Percentiles rank a stretch among this genome's conserved stretches.
These are phyloP conservation scores for Eueides isabella DNA, from an alignment of 1,140 invertebrate genomes.

Conservation along the genomic window DNA sequence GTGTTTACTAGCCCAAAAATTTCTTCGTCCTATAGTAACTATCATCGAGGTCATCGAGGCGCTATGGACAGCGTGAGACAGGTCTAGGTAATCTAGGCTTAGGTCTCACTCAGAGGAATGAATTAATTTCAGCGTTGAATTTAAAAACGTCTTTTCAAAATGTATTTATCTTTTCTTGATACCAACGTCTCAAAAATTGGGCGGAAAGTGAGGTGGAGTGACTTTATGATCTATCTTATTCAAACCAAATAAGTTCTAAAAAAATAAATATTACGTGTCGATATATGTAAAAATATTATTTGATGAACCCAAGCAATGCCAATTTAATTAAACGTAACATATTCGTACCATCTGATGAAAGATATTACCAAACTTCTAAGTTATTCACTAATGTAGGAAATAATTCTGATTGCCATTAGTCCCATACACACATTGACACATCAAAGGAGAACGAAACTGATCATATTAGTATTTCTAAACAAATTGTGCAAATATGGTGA, in stretches of 20 bases:
- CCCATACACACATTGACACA: conserved; percentile 21
- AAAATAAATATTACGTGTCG: background rate
- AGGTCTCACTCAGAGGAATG: too few species aligned
- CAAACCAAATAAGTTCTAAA: too few species aligned
- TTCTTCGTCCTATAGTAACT: too few species aligned
- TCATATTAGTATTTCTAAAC: conserved; percentile 30
- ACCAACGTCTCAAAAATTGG: too few species aligned
- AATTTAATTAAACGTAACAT: conserved; percentile 6
- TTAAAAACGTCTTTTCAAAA: too few species aligned
- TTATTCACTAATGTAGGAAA: conserved; percentile 14
- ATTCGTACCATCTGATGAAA: background rate
- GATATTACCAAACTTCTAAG: conserved; percentile 6
- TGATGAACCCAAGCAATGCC: background rate
- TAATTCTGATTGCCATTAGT: conserved; percentile 21
- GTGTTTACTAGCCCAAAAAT: background rate
- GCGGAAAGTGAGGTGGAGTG: too few species aligned
- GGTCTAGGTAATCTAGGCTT: too few species aligned
- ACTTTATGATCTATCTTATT: too few species aligned
- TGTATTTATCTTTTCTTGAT: too few species aligned
- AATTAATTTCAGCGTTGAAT: too few species aligned
- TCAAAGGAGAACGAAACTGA: conserved; percentile 26
- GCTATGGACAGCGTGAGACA: too few species aligned
- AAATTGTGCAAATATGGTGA: conserved; percentile 22
- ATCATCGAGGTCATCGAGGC: too few species aligned
- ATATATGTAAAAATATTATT: background rate